Base-by-base conservation (phyloP, 2,888 invertebrate genomes). In the Hedychridium roseum region DNA sequence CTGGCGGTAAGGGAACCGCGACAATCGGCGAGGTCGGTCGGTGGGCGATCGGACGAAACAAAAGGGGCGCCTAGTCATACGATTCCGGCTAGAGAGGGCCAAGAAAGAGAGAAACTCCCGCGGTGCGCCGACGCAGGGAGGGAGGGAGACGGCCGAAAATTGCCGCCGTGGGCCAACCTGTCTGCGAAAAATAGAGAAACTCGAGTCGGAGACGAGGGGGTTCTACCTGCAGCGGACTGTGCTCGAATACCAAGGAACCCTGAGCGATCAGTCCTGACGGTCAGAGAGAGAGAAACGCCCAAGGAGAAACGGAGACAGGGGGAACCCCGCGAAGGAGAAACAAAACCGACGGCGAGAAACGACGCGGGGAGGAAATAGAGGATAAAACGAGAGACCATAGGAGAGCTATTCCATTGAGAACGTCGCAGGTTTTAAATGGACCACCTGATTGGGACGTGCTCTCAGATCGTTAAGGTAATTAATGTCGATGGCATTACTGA, bases 101-200 rank as follows among this genome's bases (percentile, higher is more conserved):
- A 31, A 31, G n/a, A 32, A 9, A 7, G 39, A 45, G 7, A 2
- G 18, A 23, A 44, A 47, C 46, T 23, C 20, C 26, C 12, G 32
- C 15, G 9, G 4, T 15, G 27, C 15, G 15, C 12, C 32, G 23
- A 9, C 40, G 12, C 7, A 23, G 28, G 53, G 16, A 37, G 32
- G 51, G 50, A 57, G 38, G 20, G 46, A 38, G 34, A 35, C 18
- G 15, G 38, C 42, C 58, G 59, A 66, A 66, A 66, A 68, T 66
- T 66, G 61, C 62, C 50, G 58, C 54, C 52, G 54, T 54, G 42
- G 53, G 49, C 46, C 51, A 54, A 51, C 57, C 57, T 49, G 64
- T 64, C 57, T 64, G 64, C 64, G 55, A 55, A 60, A 61, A 61
- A 63, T 57, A 63, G 51, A 62, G 51, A 50, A 63, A 34, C 30